Base-by-base conservation (phyloP, 2,797 vertebrate genomes). In the Coluber constrictor region DNA sequence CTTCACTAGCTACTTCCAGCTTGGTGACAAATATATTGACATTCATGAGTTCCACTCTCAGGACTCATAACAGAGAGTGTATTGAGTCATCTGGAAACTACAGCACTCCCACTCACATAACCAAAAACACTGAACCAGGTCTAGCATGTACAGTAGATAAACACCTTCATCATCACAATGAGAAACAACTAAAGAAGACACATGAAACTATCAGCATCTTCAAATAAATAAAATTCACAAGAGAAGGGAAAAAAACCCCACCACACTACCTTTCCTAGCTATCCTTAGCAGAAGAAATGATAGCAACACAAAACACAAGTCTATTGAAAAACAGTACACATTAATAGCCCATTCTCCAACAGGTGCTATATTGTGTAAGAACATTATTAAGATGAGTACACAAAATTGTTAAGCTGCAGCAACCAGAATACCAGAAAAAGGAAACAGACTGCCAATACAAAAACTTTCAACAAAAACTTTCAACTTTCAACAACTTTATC, bases 241-340 rank as follows among this genome's bases (percentile, higher is more conserved):
- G 32, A 9, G 18, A 43, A 79, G 37, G 0, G 3, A 9, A 1
- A 23, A 23, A 23, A 43, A 0, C 0, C 7, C 51, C 51, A 51
- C 8, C 70, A 43, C 20, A 47, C 37, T 25, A 83, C 20, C 9
- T 37, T 79, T 43, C 74, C 37, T 83, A 43, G 74, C 20, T 47
- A 83, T 83, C 74, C 9, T 43, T 23, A 83, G 74, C 18, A 83
- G 9, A 25, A 43, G 37, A 25, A 83, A 43, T 43, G 3, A 83
- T 10, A 11, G 8, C 20, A 83, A 25, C 18, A 79, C 1, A 79
- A 61, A 79, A 43, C 18, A 37, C 70, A 79, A 79, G 16, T 43
- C 70, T 79, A 23, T 79, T 43, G 20, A 79, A 79, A 83, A 83
- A 83, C 37, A 83, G 32, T 37, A 18, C 70, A 20, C 8, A 43